These are phyloP conservation scores for Phymanthus crucifer DNA, from an alignment of 92 coral and sea anemone genomes.

Conservation along the genomic window DNA sequence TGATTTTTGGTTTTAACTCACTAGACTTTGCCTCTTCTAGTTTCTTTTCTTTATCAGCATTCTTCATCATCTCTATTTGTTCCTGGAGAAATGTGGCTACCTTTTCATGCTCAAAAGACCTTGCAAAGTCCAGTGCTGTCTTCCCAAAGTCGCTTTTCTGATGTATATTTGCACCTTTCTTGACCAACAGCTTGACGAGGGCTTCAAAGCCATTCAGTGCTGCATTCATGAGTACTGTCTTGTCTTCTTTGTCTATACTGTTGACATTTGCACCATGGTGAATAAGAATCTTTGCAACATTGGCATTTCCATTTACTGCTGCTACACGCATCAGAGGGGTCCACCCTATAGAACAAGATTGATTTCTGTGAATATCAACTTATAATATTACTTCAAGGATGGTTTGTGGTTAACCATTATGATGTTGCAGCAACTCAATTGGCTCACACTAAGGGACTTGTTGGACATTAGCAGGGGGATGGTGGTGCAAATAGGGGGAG, in stretches of 20 bases:
- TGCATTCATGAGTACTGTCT: conserved; percentile 91
- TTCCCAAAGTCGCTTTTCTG: conserved; percentile 79
- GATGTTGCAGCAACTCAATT: no score
- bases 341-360: conserved; percentile 67
- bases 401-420: no score
- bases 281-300: conserved; percentile 84
- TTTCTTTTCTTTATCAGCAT: conserved; percentile 64
- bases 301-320: conserved; percentile 71
- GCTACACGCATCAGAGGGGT: conserved; percentile 93
- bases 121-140: conserved; percentile 94
- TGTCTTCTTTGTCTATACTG: conserved; percentile 88
- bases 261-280: conserved; percentile 93
- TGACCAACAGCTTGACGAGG: conserved; percentile 80
- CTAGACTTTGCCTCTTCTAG: conserved; percentile 57
- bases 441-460: no score
- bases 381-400: no score
- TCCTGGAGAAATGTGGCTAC: conserved; percentile 83
- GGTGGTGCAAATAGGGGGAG: no score
- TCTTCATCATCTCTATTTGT: conserved; percentile 61
- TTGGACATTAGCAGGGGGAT: no score
- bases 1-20: neutral
- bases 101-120: conserved; percentile 85
- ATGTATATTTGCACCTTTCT: conserved; percentile 79
- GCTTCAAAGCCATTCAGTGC: conserved; percentile 88
- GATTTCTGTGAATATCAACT: neutral